Conservation (phyloP, 64 coral and sea anemone species). For the Montipora cactus region DNA sequence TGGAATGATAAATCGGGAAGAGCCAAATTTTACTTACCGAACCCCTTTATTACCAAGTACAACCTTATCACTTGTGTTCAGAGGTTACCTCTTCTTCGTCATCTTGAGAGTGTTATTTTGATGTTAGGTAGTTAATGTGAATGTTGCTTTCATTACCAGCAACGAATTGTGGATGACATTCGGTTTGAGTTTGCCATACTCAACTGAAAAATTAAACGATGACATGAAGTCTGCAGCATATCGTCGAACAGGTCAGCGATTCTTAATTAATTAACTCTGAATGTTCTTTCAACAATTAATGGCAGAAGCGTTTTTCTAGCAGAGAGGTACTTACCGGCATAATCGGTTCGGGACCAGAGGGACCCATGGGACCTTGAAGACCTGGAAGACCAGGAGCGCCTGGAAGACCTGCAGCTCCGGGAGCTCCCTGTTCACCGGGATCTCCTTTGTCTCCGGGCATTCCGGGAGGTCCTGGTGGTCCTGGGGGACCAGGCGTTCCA, state of each 20-base stretch:
- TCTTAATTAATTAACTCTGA: no score
- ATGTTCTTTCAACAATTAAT: background rate
- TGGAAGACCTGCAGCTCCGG: slow-evolving; percentile 97
- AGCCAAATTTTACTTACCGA: background rate
- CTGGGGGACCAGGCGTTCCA: slow-evolving; percentile 90
- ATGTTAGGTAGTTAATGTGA: no score
- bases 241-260: no score
- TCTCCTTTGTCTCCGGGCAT: slow-evolving; percentile 99
- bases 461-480: slow-evolving; percentile 98
- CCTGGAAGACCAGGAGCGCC: slow-evolving; percentile 98
- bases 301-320: no score
- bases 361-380: slow-evolving; percentile 86
- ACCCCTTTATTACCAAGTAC: background rate
- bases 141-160: no score
- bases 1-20: background rate
- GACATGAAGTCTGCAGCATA: no score
- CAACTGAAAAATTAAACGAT: no score
- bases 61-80: background rate
- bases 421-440: slow-evolving; percentile 91
- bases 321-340: slow-evolving; percentile 89
- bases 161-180: no score
- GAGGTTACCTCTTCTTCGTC: background rate
- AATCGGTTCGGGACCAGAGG: slow-evolving; percentile 86
- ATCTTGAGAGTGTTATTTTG: background rate
- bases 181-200: no score